These are phyloP conservation scores for Embidobia sp. DNA, from an alignment of 2,888 invertebrate species.

Conservation along the genomic window DNA sequence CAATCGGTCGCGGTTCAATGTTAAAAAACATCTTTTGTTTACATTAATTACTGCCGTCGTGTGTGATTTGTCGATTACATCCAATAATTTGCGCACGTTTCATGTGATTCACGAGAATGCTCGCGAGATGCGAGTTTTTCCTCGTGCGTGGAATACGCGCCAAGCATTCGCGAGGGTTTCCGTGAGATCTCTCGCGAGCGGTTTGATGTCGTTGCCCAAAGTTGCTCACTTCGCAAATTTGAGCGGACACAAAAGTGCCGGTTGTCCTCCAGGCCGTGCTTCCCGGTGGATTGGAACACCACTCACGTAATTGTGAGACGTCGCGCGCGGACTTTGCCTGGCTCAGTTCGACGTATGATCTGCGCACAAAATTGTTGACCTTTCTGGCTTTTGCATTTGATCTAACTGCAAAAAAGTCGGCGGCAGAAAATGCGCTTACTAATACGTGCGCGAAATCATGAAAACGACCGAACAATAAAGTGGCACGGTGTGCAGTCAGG, in stretches of 20 bases:
- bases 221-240: constrained; percentile 32
- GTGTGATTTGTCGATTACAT: constrained; percentile 32
- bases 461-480: constrained; percentile 26
- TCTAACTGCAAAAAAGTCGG: constrained; percentile 44
- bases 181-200: no score
- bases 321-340: constrained; percentile 42
- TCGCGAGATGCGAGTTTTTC: constrained; percentile 11
- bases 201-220: constrained; percentile 31
- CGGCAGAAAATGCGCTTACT: constrained; percentile 30
- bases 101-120: constrained; percentile 15
- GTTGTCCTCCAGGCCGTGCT: constrained; percentile 24
- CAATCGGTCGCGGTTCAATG: constrained; percentile 25
- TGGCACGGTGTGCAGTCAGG: constrained; percentile 9
- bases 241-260: constrained; percentile 11
- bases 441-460: constrained; percentile 37
- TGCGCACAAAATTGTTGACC: constrained; percentile 58
- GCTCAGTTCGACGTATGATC: constrained; percentile 27
- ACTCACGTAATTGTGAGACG: constrained; percentile 33
- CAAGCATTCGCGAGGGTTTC: constrained; percentile 13
- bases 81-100: constrained; percentile 37
- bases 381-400: constrained; percentile 50
- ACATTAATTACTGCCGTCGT: constrained; percentile 32
- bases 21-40: constrained; percentile 31
- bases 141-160: constrained; percentile 15
- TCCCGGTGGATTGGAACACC: constrained; percentile 20